Evolutionary conservation across 2,797 vertebrate genomes (phyloP).

Genomic region (Rhinella marina): DNA sequence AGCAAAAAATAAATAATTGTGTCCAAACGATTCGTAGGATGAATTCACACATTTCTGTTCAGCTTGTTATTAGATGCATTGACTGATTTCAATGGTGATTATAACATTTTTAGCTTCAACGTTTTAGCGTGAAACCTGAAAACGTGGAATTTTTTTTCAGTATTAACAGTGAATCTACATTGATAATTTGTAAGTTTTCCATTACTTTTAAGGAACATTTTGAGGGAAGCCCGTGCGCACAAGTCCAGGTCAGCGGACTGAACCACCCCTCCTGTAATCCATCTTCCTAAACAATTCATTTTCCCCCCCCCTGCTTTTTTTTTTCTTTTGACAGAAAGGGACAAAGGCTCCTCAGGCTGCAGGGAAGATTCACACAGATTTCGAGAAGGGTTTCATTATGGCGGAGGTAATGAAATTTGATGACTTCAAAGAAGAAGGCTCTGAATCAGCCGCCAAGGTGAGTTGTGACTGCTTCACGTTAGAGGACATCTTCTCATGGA

Average conservation of each 20-base stretch:
- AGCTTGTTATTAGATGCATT: too few relatives aligned
- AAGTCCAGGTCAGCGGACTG: slow-evolving; percentile 64
- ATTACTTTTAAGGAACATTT: background rate
- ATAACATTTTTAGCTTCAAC: too few relatives aligned
- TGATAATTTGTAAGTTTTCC: background rate
- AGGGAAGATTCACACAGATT: slow-evolving; percentile 91
- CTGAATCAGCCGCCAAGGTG: slow-evolving; percentile 92
- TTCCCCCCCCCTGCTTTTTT: slow-evolving; percentile 77
- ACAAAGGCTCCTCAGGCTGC: slow-evolving; percentile 93
- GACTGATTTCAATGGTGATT: too few relatives aligned
- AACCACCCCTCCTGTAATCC: slow-evolving; percentile 75
- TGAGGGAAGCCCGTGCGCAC: background rate
- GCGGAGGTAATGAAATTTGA: slow-evolving; percentile 96
- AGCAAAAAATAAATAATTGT: too few relatives aligned
- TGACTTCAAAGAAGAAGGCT: slow-evolving; percentile 95
- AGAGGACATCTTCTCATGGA: slow-evolving; percentile 67
- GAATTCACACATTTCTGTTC: too few relatives aligned
- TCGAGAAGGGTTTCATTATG: slow-evolving; percentile 97
- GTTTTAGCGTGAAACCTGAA: background rate
- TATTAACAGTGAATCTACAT: background rate
- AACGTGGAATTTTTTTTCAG: background rate
- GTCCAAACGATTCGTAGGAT: too few relatives aligned
- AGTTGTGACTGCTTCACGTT: slow-evolving; percentile 64
- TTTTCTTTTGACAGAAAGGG: slow-evolving; percentile 85
- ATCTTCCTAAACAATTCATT: slow-evolving; percentile 87